A percentile compares a stretch with the other conserved stretches of the same genome.
These are phyloP conservation scores for Calliopum simillimum DNA, from an alignment of 2,888 invertebrate species.

Conservation along the genomic window DNA sequence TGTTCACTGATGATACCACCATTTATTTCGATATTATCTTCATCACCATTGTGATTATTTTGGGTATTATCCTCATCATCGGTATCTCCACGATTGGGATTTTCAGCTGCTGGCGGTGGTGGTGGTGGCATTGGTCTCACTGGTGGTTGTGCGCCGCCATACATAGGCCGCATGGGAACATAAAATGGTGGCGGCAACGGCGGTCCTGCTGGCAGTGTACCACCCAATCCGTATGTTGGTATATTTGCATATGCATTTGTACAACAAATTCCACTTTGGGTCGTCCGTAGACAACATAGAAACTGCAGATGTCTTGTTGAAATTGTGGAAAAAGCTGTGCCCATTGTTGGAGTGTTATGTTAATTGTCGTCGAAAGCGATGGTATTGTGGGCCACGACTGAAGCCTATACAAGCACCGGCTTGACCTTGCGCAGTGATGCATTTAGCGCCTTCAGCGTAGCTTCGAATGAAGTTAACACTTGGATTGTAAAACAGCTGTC, in stretches of 20 bases:
- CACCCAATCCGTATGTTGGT: not conserved
- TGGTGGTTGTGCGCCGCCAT: slow-evolving; percentile 6
- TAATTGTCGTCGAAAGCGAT: slow-evolving; percentile 65
- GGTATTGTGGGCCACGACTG: slow-evolving; percentile 80
- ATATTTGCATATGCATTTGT: slow-evolving; percentile 63
- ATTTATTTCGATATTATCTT: slow-evolving; percentile 42
- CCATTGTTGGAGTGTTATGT: slow-evolving; percentile 52
- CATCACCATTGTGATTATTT: slow-evolving; percentile 29
- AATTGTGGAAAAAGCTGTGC: slow-evolving; percentile 67
- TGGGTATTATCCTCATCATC: slow-evolving; percentile 34
- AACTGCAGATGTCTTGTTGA: slow-evolving; percentile 82
- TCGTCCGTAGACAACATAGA: slow-evolving; percentile 59
- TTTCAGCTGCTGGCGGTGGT: slow-evolving; percentile 47
- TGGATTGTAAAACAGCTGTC: slow-evolving; percentile 57
- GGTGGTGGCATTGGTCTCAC: slow-evolving; percentile 13
- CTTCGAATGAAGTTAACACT: slow-evolving; percentile 47
- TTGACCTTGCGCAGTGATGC: slow-evolving; percentile 78
- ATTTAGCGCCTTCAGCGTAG: slow-evolving; percentile 66
- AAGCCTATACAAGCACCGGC: slow-evolving; percentile 81
- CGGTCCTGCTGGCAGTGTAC: slow-evolving; percentile 6
- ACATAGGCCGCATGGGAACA: not conserved
- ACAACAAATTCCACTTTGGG: slow-evolving; percentile 86
- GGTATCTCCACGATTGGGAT: slow-evolving; percentile 34
- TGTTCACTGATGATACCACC: not conserved
- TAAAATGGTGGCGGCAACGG: not conserved